Conservation (phyloP, 2,113 vertebrate genomes). For the Connochaetes taurinus region DNA sequence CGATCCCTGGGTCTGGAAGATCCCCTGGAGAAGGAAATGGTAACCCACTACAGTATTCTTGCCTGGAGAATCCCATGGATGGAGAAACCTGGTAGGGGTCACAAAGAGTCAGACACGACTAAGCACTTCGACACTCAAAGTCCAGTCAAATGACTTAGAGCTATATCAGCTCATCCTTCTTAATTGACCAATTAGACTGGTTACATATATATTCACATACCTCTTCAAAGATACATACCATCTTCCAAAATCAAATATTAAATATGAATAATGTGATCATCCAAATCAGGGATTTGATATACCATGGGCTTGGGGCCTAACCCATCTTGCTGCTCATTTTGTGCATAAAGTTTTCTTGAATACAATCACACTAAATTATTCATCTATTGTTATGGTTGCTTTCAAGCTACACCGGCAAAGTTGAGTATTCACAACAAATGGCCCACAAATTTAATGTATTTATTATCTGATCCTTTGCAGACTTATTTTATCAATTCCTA, state of each 20-base stretch:
- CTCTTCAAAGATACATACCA: not conserved
- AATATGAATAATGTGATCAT: not conserved
- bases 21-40: too few species aligned
- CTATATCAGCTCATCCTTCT: not conserved
- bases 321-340: not conserved
- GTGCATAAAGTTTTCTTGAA: not conserved
- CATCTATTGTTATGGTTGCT: not conserved
- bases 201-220: not conserved
- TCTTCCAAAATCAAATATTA: not conserved
- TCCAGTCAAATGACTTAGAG: not conserved
- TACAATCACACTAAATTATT: not conserved
- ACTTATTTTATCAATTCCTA: not conserved
- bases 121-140: not conserved
- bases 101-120: too few species aligned
- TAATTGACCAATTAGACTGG: not conserved
- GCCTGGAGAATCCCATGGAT: too few species aligned
- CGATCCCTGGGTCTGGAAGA: too few species aligned
- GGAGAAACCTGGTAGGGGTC: too few species aligned
- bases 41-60: too few species aligned
- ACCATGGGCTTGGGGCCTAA: not conserved
- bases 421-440: not conserved
- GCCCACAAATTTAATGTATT: not conserved
- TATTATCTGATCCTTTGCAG: not conserved
- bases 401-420: not conserved
- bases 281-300: not conserved